Evolutionary conservation across 2,888 invertebrate species (phyloP).

Genomic region (Alsophila aescularia): DNA sequence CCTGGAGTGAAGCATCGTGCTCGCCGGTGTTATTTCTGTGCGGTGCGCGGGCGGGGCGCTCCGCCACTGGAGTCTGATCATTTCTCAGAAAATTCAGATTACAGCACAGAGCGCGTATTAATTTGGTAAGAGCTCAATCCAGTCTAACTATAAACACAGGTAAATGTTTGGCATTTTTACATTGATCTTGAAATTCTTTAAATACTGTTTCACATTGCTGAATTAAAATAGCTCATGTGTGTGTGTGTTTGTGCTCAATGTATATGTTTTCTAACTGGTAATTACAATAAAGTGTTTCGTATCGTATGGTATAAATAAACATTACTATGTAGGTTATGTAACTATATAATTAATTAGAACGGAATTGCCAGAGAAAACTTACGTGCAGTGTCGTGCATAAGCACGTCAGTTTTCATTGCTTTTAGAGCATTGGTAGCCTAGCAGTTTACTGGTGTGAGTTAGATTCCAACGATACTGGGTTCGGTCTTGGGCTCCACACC

Average conservation of each 20-base stretch:
- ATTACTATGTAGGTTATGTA: too few relatives aligned
- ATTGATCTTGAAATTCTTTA: constrained; percentile 10
- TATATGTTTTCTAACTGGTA: too few relatives aligned
- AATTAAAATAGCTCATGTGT: constrained; percentile 6
- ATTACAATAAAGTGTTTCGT: too few relatives aligned
- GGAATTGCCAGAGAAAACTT: too few relatives aligned
- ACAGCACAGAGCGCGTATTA: constrained; percentile 49
- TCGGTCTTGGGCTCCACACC: too few relatives aligned
- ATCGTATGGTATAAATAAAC: too few relatives aligned
- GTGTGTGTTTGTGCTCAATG: not conserved
- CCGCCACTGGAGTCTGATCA: constrained; percentile 54
- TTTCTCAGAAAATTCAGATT: constrained; percentile 62
- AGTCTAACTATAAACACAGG: constrained; percentile 33
- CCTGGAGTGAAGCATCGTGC: constrained; percentile 25
- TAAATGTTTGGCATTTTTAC: constrained; percentile 16
- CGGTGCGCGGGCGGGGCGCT: constrained; percentile 49
- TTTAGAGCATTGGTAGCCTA: too few relatives aligned
- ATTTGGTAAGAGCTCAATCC: constrained; percentile 47
- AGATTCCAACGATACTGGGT: too few relatives aligned
- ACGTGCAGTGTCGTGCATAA: too few relatives aligned
- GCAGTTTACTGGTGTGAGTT: too few relatives aligned
- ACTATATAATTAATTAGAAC: too few relatives aligned
- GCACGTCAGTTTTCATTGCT: too few relatives aligned
- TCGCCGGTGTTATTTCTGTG: constrained; percentile 58
- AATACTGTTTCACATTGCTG: constrained; percentile 4